Conservation (phyloP, 2,797 vertebrate species). For the Valencia hispanica region DNA sequence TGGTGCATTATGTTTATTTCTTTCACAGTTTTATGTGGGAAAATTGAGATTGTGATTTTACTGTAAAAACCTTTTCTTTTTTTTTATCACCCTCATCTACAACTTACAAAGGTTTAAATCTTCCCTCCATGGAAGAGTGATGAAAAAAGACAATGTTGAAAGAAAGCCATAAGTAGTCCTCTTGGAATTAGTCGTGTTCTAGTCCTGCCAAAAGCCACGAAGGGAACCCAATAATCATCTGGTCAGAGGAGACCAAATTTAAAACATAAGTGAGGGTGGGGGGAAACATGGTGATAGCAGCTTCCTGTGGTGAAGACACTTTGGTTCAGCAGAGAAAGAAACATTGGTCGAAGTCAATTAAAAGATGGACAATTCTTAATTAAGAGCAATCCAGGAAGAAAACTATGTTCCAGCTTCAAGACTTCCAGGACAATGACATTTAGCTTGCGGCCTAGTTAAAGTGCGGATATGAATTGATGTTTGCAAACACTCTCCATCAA, state of each 20-base stretch:
- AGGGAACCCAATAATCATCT: no score
- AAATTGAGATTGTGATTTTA: neutral
- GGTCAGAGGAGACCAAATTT: neutral
- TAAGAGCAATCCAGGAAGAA: neutral
- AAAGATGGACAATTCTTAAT: neutral
- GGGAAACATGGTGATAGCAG: no score
- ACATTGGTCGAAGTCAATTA: neutral
- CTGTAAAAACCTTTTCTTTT: no score
- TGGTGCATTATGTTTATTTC: neutral
- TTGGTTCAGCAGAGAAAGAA: neutral
- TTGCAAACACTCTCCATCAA: neutral
- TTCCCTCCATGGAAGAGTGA: neutral
- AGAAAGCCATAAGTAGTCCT: neutral
- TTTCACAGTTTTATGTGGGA: neutral
- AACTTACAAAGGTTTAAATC: neutral
- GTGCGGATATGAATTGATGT: neutral
- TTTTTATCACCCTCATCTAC: neutral
- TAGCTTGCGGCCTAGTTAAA: neutral
- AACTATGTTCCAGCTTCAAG: no score
- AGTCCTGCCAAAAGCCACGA: neutral
- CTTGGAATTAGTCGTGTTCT: neutral
- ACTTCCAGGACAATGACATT: neutral
- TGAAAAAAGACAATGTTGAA: neutral
- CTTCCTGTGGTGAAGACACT: no score
- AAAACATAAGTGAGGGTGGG: no score